Evolutionary conservation across 1,140 invertebrate species (phyloP).

Genomic region (Homalodisca vitripennis): DNA sequence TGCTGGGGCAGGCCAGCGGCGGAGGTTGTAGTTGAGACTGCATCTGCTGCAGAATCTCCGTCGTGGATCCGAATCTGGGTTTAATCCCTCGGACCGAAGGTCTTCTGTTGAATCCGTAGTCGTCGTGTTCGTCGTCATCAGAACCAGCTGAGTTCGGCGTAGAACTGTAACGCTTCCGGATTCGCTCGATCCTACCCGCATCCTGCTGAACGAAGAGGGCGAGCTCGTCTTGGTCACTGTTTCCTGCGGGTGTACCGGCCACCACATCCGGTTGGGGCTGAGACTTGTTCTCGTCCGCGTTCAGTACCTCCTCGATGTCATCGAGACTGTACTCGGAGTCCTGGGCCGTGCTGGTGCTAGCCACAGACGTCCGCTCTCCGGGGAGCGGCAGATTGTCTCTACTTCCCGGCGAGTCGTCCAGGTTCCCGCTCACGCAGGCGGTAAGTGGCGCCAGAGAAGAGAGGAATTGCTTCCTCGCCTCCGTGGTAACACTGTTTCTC

Average conservation of each 20-base stretch:
- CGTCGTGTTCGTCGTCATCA: conserved; percentile 78
- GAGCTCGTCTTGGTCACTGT: conserved; percentile 66
- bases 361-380: conserved; percentile 52
- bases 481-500: conserved; percentile 44
- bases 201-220: conserved; percentile 82
- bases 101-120: conserved; percentile 85
- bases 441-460: conserved; percentile 70
- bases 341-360: conserved; percentile 41
- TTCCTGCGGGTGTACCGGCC: conserved; percentile 62
- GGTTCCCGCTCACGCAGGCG: conserved; percentile 58
- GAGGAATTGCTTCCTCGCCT: conserved; percentile 68
- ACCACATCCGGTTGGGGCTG: conserved; percentile 66
- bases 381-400: conserved; percentile 31
- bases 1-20: conserved; percentile 40
- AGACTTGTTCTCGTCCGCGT: conserved; percentile 50
- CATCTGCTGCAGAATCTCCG: conserved; percentile 79
- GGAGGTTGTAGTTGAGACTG: conserved; percentile 64
- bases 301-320: conserved; percentile 61
- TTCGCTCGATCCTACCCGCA: conserved; percentile 72
- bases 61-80: conserved; percentile 71
- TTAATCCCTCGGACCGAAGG: conserved; percentile 79
- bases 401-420: conserved; percentile 28
- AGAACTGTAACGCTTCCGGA: conserved; percentile 66
- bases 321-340: conserved; percentile 62
- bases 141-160: conserved; percentile 44